Evolutionary conservation across 2,113 vertebrate genomes (phyloP).

Genomic region (Psilopsiagon aurifrons): DNA sequence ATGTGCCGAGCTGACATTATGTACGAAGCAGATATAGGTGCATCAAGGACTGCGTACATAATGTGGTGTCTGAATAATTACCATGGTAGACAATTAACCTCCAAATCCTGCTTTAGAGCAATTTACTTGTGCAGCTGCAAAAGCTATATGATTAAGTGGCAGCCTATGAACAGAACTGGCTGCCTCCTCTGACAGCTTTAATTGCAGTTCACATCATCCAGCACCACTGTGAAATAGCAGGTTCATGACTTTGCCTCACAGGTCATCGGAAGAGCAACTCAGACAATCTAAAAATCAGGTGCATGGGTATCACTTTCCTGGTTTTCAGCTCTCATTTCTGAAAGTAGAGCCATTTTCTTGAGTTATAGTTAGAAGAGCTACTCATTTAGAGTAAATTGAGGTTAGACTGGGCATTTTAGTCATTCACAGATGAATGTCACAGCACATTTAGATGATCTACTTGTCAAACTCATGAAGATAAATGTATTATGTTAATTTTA

Average conservation of each 20-base stretch:
- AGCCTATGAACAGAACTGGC: neutral
- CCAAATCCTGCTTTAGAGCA: neutral
- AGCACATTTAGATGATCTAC: neutral
- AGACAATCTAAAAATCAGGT: neutral
- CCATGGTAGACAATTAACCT: neutral
- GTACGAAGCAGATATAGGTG: neutral
- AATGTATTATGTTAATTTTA: neutral
- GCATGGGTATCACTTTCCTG: neutral
- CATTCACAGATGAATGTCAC: neutral
- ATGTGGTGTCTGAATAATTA: neutral
- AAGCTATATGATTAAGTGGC: neutral
- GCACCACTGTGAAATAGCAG: neutral
- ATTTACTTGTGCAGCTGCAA: neutral
- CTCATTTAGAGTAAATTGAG: slow-evolving; percentile 29
- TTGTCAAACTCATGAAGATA: neutral
- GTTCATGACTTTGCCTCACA: neutral
- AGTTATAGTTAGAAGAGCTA: neutral
- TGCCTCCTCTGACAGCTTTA: neutral
- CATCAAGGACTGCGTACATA: neutral
- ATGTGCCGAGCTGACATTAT: neutral
- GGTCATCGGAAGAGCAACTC: neutral
- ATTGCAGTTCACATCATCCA: neutral
- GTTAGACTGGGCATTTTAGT: slow-evolving; percentile 15
- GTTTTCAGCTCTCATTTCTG: neutral
- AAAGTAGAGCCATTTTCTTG: neutral